phyloP scores from a whole-genome alignment of 1,140 invertebrate species.

The Holotrichia oblita region DNA sequence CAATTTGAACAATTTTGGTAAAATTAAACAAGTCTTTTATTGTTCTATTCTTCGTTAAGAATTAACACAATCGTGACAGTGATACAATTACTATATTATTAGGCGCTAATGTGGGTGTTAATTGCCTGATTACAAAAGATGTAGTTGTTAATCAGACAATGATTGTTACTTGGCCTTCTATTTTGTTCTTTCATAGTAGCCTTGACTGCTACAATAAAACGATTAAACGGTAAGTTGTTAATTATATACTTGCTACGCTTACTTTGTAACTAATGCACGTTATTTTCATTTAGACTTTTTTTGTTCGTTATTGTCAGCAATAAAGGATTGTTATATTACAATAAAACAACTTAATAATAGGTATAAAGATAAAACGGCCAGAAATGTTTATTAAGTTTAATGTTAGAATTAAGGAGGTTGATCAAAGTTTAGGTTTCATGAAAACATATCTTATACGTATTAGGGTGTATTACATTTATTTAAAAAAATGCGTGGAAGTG shows the following conservation, averaged over 20 bases:
- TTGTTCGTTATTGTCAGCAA: background rate
- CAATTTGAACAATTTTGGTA: background rate
- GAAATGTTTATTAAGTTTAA: background rate
- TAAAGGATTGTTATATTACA: no score
- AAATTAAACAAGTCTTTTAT: background rate
- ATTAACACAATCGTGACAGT: background rate
- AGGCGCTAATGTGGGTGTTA: background rate
- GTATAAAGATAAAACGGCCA: background rate
- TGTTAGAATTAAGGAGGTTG: background rate
- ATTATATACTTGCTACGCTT: constrained; percentile 7
- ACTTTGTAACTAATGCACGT: background rate
- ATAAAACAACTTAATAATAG: background rate
- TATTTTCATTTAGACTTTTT: background rate
- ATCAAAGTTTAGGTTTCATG: no score
- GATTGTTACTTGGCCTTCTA: background rate
- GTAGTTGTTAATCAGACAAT: background rate
- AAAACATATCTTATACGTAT: no score
- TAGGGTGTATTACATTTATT: no score
- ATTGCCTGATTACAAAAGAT: background rate
- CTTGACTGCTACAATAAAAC: constrained; percentile 4
- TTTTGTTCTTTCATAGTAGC: background rate
- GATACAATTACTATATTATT: background rate
- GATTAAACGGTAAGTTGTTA: background rate
- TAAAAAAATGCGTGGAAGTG: no score
- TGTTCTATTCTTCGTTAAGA: no score